A percentile compares a stretch with the other conserved stretches of the same genome.
Conservation (phyloP, 2,797 vertebrate species). For the Sebastes nivosus region DNA sequence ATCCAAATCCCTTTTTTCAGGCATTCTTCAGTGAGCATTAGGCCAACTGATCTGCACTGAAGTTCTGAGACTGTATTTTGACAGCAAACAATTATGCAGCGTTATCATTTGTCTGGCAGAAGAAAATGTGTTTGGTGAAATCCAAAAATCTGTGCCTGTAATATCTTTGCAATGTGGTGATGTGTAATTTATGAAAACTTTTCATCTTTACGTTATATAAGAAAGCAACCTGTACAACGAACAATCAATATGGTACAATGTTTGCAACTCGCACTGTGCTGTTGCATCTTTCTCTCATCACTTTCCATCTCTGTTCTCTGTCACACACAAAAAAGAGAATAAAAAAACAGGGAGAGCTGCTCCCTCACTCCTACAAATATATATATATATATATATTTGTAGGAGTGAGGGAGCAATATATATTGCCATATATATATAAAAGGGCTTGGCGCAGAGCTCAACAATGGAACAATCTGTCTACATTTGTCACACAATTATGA, state of each 20-base stretch:
- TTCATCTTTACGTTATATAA: background rate
- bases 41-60: slow-evolving; percentile 46
- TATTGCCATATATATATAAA: background rate
- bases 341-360: slow-evolving; percentile 38
- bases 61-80: slow-evolving; percentile 56
- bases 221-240: background rate
- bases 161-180: background rate
- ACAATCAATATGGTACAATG: slow-evolving; percentile 36
- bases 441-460: slow-evolving; percentile 18
- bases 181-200: slow-evolving; percentile 9
- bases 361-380: slow-evolving; percentile 3
- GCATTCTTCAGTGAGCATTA: slow-evolving; percentile 46
- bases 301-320: slow-evolving; percentile 59
- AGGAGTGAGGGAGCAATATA: too few relatives aligned
- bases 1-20: slow-evolving; percentile 49
- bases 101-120: slow-evolving; percentile 40
- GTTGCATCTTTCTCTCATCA: slow-evolving; percentile 63
- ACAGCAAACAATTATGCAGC: slow-evolving; percentile 62
- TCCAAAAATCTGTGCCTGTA: slow-evolving; percentile 10
- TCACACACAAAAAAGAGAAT: slow-evolving; percentile 40
- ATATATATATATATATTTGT: background rate
- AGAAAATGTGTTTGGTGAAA: slow-evolving; percentile 13
- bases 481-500: slow-evolving; percentile 66
- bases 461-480: slow-evolving; percentile 60
- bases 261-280: slow-evolving; percentile 35